Evolutionary conservation across 2,113 vertebrate genomes (phyloP), one percentile per base, ranked within the genome.

Genomic region (Crotalus horridus): DNA sequence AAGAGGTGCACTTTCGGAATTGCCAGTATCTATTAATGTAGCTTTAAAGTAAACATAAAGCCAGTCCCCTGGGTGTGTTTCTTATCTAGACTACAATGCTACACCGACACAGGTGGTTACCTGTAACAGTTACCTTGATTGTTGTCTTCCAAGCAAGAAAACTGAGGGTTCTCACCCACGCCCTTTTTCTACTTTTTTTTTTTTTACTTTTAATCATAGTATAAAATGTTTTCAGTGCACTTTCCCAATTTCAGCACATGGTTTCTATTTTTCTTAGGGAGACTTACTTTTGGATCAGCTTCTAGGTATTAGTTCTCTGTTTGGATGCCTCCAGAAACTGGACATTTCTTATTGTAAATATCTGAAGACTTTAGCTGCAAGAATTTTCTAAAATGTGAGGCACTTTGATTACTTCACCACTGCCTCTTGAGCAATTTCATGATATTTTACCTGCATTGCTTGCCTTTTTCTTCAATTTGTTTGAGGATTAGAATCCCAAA

Each of bases 221-320:
- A 93, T 51, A 81, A 94, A 93, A 93, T 95, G 94, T 94, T 96
- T 94, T 90, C 59, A 93, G 81, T 93, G 58, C 94, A 94, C 91
- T 74, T 81, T 96, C 92, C 92, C 59, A 93, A 91, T 96, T 97
- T 96, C 94, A 95, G 74, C 93, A 91, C 93, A 96, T 58, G 95
- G 95, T 94, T 43, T 43, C 33, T 43, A 21, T 81, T 21, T 1
- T 81, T 81, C 74, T 96, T 94, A 91, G 89, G 89, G 94, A 93
- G 93, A 93, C 85, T 92, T 58, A 17, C 90, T 93, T 97, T 93
- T 51, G 91, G 61, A 93, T 88, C 89, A 2, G 1, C 94, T 97
- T 94, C 93, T 88, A 81, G 74, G 74, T 43, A 74, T 94, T 88
- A 86, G 91, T 93, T 97, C 95, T 91, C 61, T 95, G 87, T 96